A percentile compares a stretch with the other conserved stretches of the same genome.
Evolutionary conservation across 1,140 invertebrate species (phyloP).

Genomic region (Lepidurus apus): DNA sequence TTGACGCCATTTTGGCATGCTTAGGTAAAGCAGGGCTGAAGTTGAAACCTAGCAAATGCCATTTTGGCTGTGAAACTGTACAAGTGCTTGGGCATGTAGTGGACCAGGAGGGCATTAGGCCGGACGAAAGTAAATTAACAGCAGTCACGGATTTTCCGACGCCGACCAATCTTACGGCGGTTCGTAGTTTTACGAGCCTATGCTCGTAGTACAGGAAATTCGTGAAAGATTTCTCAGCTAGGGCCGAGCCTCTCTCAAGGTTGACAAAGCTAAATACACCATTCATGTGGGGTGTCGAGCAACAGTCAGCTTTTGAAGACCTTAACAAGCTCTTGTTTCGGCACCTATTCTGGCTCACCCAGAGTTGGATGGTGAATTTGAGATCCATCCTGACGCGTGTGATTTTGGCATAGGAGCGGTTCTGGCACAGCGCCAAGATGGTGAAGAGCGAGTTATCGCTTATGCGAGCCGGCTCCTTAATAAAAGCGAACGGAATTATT

Average conservation of each 20-base stretch:
- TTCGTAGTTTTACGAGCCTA: conserved; percentile 34
- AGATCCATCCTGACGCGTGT: conserved; percentile 43
- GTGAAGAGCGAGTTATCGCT: conserved; percentile 36
- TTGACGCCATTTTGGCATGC: not conserved
- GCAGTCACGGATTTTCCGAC: conserved; percentile 33
- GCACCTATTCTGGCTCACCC: conserved; percentile 42
- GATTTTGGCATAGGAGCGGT: conserved; percentile 42
- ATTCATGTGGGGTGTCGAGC: conserved; percentile 41
- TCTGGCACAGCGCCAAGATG: conserved; percentile 41
- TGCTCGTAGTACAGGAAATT: conserved; percentile 41
- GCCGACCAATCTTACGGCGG: conserved; percentile 28
- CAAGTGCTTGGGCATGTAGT: conserved; percentile 35
- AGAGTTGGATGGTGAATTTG: conserved; percentile 42
- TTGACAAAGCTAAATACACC: conserved; percentile 40
- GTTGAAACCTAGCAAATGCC: not conserved
- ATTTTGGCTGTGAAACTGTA: not conserved
- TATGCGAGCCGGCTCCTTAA: conserved; percentile 40
- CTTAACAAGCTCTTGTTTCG: conserved; percentile 40
- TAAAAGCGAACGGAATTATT: conserved; percentile 39
- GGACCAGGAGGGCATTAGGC: conserved; percentile 26
- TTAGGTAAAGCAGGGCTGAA: not conserved
- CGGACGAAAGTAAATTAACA: conserved; percentile 34
- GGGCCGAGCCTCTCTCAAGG: conserved; percentile 42
- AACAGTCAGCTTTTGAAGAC: conserved; percentile 41
- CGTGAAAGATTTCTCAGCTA: conserved; percentile 45